phyloP scores from a whole-genome alignment of 1,140 invertebrate genomes.

The Batillaria attramentaria region DNA sequence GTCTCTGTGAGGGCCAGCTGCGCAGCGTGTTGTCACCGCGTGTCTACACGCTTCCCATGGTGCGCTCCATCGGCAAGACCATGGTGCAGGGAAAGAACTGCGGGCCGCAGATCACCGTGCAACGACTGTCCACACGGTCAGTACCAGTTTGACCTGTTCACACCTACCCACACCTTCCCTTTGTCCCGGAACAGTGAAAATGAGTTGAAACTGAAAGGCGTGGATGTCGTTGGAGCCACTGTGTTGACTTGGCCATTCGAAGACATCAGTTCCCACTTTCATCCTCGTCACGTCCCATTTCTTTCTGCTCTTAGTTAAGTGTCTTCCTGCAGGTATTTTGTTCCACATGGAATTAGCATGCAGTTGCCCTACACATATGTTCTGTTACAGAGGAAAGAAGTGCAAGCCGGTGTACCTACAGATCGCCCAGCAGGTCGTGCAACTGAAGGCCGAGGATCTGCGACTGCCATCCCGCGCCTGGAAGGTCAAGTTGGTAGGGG shows the following conservation, averaged over 20 bases:
- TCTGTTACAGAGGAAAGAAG: conserved; percentile 73
- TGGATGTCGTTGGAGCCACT: no score
- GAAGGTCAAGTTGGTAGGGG: conserved; percentile 77
- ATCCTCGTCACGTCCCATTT: no score
- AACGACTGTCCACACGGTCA: conserved; percentile 75
- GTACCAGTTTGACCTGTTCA: not conserved
- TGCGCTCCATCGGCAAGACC: conserved; percentile 78
- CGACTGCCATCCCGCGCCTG: conserved; percentile 79
- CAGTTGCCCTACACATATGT: no score
- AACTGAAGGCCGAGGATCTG: conserved; percentile 76
- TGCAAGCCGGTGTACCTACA: conserved; percentile 79
- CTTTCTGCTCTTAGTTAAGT: no score
- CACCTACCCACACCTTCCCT: no score
- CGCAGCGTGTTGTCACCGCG: conserved; percentile 76
- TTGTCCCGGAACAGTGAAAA: no score
- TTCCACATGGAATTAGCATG: no score
- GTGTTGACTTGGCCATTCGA: no score
- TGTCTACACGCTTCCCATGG: conserved; percentile 79
- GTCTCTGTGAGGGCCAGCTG: conserved; percentile 73
- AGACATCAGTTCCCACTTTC: no score
- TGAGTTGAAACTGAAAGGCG: no score
- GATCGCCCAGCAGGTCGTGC: conserved; percentile 79
- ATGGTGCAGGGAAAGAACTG: conserved; percentile 82
- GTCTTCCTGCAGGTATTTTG: no score
- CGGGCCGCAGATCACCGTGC: conserved; percentile 80